A percentile compares a stretch with the other conserved stretches of the same genome.
phyloP scores from a whole-genome alignment of 2,888 invertebrate species.

The Danaus chrysippus region DNA sequence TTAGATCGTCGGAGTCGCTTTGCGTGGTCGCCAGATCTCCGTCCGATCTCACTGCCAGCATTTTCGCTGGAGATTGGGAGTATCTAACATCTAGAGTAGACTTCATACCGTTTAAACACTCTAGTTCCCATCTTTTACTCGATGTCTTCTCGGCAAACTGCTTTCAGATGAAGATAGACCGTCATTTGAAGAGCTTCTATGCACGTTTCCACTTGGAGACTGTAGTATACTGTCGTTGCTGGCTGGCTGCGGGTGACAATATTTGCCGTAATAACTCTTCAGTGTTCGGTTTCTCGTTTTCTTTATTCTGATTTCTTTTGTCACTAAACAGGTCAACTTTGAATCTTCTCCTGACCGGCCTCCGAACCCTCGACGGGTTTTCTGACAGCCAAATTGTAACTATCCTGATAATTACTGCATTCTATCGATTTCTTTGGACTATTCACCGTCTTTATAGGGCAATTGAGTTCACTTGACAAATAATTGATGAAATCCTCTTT shows the following conservation, averaged over 20 bases:
- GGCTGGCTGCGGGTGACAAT: constrained; percentile 53
- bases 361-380: constrained; percentile 59
- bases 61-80: constrained; percentile 46
- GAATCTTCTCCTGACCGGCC: constrained; percentile 74
- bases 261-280: constrained; percentile 64
- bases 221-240: constrained; percentile 50
- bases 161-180: constrained; percentile 73
- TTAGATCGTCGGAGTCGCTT: constrained; percentile 73
- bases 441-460: constrained; percentile 63
- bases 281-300: constrained; percentile 82
- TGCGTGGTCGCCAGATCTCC: constrained; percentile 63
- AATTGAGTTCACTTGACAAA: constrained; percentile 80
- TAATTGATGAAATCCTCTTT: constrained; percentile 84
- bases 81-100: constrained; percentile 49
- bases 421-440: constrained; percentile 50
- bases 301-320: constrained; percentile 82
- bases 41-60: constrained; percentile 53
- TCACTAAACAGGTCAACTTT: constrained; percentile 72
- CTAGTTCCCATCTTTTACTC: constrained; percentile 88
- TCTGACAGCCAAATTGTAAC: constrained; percentile 73
- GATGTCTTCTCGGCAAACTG: constrained; percentile 78
- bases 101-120: constrained; percentile 78
- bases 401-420: constrained; percentile 73
- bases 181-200: constrained; percentile 67
- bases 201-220: constrained; percentile 41